A percentile compares a stretch with the other conserved stretches of the same genome.
Conservation (phyloP, 2,888 invertebrate species). For the Ptychoptera contaminata region DNA sequence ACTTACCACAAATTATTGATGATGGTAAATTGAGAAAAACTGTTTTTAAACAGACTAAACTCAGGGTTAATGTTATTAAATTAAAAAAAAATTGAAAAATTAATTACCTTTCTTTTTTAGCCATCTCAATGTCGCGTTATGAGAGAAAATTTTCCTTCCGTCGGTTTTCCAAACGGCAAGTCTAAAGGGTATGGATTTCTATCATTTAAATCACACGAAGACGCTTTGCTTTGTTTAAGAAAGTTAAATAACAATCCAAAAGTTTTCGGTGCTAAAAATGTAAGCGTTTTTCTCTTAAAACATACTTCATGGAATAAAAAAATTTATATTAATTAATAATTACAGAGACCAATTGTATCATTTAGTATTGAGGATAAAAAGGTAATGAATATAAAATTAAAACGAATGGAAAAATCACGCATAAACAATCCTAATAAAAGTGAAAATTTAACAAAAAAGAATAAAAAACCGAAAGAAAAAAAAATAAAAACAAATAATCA, state of each 20-base stretch:
- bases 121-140: conserved; percentile 74
- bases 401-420: conserved; percentile 57
- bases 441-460: conserved; percentile 20
- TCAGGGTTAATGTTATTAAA: conserved; percentile 16
- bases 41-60: conserved; percentile 46
- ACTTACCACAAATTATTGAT: conserved; percentile 62
- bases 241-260: conserved; percentile 87
- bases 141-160: conserved; percentile 53
- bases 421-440: conserved; percentile 46
- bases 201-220: conserved; percentile 72
- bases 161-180: conserved; percentile 32
- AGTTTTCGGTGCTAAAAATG: conserved; percentile 61
- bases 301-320: neutral
- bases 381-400: conserved; percentile 63
- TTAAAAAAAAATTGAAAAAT: conserved; percentile 8
- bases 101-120: conserved; percentile 35
- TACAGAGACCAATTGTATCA: conserved; percentile 76
- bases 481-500: conserved; percentile 19
- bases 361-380: conserved; percentile 85
- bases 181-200: conserved; percentile 93
- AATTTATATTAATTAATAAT: conserved; percentile 3
- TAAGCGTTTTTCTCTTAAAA: conserved; percentile 28
- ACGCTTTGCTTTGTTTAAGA: conserved; percentile 70
- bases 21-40: conserved; percentile 57
- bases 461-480: conserved; percentile 14